A percentile compares a stretch with the other conserved stretches of the same genome.
These are phyloP conservation scores for Acrobasis repandana DNA, from an alignment of 2,888 invertebrate genomes.

Conservation along the genomic window DNA sequence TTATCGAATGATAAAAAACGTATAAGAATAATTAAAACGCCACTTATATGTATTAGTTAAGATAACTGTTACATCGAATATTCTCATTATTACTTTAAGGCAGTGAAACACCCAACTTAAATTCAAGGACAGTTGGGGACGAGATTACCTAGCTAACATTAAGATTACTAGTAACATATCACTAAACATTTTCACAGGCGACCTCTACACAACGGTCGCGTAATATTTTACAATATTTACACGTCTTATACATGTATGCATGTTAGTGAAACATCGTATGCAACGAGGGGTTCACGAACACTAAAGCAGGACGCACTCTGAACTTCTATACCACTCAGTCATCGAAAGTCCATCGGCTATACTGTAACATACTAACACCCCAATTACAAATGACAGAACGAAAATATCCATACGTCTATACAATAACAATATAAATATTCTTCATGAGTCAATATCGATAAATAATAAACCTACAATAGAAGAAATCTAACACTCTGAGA, in stretches of 20 bases:
- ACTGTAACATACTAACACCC: slow-evolving; percentile 71
- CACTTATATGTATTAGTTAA: slow-evolving; percentile 76
- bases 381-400: slow-evolving; percentile 70
- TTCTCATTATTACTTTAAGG: slow-evolving; percentile 77
- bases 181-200: slow-evolving; percentile 79
- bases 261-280: slow-evolving; percentile 56
- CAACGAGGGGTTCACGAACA: slow-evolving; percentile 59
- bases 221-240: slow-evolving; percentile 81
- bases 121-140: slow-evolving; percentile 81
- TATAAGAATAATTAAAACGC: slow-evolving; percentile 61
- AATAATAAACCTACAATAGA: slow-evolving; percentile 74
- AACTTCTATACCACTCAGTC: slow-evolving; percentile 67
- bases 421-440: slow-evolving; percentile 77
- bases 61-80: slow-evolving; percentile 73
- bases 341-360: slow-evolving; percentile 81
- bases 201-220: slow-evolving; percentile 75
- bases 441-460: slow-evolving; percentile 67
- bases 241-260: slow-evolving; percentile 74
- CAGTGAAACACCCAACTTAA: slow-evolving; percentile 83
- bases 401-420: slow-evolving; percentile 72
- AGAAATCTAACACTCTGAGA: slow-evolving; percentile 74
- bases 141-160: slow-evolving; percentile 82
- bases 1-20: slow-evolving; percentile 56
- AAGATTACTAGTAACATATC: slow-evolving; percentile 73
- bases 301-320: slow-evolving; percentile 70